A percentile compares a stretch with the other conserved stretches of the same genome.
Conservation (phyloP, 2,797 vertebrate genomes). For the Miichthys miiuy region DNA sequence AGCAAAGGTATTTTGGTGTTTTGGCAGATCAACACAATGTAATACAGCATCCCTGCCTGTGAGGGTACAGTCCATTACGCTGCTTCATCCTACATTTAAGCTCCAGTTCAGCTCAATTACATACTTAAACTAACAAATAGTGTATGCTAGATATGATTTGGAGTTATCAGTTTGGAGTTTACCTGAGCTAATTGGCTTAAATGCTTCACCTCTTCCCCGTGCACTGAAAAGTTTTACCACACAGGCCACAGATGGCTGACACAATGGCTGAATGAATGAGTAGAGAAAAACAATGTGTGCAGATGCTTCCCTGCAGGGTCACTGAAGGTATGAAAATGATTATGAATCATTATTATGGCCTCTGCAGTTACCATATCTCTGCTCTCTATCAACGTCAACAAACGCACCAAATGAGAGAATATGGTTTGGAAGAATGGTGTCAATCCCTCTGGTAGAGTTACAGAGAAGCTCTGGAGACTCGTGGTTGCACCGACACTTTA, state of each 20-base stretch:
- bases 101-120: not conserved
- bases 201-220: not conserved
- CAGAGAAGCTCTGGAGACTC: too few species aligned
- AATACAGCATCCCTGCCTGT: not conserved
- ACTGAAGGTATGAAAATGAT: not conserved
- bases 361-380: not conserved
- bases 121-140: not conserved
- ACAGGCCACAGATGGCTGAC: not conserved
- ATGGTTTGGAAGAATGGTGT: not conserved
- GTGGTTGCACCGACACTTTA: not conserved
- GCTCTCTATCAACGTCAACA: not conserved
- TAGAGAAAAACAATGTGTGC: not conserved
- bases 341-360: not conserved
- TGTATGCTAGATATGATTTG: not conserved
- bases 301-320: not conserved
- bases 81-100: slow-evolving; percentile 4
- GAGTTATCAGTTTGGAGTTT: slow-evolving; percentile 10
- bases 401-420: not conserved
- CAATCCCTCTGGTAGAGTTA: not conserved
- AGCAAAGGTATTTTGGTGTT: not conserved
- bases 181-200: slow-evolving; percentile 7
- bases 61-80: not conserved
- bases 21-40: not conserved
- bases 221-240: not conserved
- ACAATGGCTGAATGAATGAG: not conserved